phyloP scores from a whole-genome alignment of 2,797 vertebrate genomes.

The Chromis chromis region DNA sequence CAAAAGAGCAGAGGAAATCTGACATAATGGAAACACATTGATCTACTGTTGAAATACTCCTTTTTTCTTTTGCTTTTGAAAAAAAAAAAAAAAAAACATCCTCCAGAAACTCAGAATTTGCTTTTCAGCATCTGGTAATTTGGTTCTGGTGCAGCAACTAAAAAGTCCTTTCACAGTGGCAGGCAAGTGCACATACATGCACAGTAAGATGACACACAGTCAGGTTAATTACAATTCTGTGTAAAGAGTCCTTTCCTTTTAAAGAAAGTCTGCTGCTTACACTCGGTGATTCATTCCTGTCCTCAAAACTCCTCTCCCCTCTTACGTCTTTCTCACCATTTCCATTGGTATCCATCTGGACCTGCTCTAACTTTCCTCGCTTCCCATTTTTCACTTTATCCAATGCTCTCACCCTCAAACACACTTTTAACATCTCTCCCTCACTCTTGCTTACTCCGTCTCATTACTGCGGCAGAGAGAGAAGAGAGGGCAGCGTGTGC shows the following conservation, averaged over 20 bases:
- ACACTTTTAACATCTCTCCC: conserved; percentile 72
- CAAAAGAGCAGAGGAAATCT: conserved; percentile 21
- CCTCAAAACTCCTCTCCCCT: conserved; percentile 30
- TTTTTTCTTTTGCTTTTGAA: too few relatives aligned
- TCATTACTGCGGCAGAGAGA: conserved; percentile 80
- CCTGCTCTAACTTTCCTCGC: conserved; percentile 60
- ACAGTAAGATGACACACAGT: conserved; percentile 57
- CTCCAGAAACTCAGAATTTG: conserved; percentile 5
- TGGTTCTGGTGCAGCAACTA: conserved; percentile 17
- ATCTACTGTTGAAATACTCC: too few relatives aligned
- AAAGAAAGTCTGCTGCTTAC: conserved; percentile 59
- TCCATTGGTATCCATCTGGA: conserved; percentile 66
- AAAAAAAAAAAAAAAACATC: too few relatives aligned
- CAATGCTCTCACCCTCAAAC: conserved; percentile 68
- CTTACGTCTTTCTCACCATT: conserved; percentile 52
- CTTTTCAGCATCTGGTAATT: conserved; percentile 57
- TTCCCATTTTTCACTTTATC: conserved; percentile 70
- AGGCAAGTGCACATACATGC: conserved; percentile 8
- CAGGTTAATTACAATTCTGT: conserved; percentile 77
- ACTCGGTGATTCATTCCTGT: conserved; percentile 73
- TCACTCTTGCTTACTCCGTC: conserved; percentile 66
- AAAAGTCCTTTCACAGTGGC: background rate
- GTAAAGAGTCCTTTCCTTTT: conserved; percentile 66
- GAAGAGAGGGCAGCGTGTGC: conserved; percentile 69
- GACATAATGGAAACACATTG: background rate